phyloP scores from a whole-genome alignment of 2,113 vertebrate species.

The Meriones unguiculatus region DNA sequence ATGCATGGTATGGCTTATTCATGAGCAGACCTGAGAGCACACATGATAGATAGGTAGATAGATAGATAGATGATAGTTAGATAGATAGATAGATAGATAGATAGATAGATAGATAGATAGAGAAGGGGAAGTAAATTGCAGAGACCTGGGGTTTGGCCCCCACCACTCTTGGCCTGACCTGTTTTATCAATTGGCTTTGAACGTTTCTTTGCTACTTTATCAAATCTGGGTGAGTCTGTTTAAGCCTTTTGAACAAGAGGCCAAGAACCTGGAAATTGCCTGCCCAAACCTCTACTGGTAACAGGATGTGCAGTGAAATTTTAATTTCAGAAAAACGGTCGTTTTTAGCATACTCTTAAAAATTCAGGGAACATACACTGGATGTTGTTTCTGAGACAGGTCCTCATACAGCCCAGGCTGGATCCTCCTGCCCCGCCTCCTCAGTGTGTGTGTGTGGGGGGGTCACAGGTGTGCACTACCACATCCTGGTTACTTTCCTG shows the following conservation, averaged over 20 bases:
- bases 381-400: neutral
- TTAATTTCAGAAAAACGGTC: neutral
- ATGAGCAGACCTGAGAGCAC: neutral
- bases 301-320: neutral
- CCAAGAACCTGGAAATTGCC: neutral
- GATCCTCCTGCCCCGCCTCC: neutral
- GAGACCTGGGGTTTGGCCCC: neutral
- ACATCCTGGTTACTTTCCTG: neutral
- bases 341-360: neutral
- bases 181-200: neutral
- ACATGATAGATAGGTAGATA: neutral
- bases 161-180: neutral
- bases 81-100: neutral
- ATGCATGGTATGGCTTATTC: neutral
- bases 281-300: neutral
- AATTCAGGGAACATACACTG: too few relatives aligned
- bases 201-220: neutral
- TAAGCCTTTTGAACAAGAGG: neutral
- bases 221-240: neutral
- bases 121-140: neutral
- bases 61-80: neutral
- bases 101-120: too few relatives aligned
- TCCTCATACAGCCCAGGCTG: neutral
- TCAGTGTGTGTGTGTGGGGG: too few relatives aligned
- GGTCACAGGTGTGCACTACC: neutral